These are phyloP conservation scores for Bombus pascuorum DNA, from an alignment of 1,140 invertebrate species.

Conservation along the genomic window DNA sequence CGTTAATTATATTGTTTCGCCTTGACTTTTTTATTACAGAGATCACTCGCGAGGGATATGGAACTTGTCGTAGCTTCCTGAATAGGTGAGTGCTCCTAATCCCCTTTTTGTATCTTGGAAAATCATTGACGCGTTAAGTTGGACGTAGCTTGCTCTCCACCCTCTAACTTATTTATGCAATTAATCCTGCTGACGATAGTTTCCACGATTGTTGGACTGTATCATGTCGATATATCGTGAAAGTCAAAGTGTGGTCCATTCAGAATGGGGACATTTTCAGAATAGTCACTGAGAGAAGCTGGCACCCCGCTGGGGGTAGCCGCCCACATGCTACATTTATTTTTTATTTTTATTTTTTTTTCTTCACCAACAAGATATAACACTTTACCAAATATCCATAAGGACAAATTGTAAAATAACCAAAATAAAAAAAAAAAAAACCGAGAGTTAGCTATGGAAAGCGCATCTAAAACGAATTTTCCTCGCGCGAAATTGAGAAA, in stretches of 20 bases:
- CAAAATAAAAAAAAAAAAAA: too few species aligned
- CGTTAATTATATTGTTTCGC: constrained; percentile 70
- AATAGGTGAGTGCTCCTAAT: constrained; percentile 64
- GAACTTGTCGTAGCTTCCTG: constrained; percentile 56
- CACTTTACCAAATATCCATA: too few species aligned
- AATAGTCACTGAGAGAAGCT: background rate
- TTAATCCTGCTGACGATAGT: background rate
- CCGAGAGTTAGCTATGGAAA: background rate
- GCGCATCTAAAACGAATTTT: too few species aligned
- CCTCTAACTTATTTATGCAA: too few species aligned
- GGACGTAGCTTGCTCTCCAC: background rate
- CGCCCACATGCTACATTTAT: too few species aligned
- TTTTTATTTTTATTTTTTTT: too few species aligned
- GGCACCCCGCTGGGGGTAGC: too few species aligned
- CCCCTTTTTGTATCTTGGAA: constrained; percentile 4
- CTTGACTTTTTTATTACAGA: constrained; percentile 66
- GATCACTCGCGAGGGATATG: constrained; percentile 56
- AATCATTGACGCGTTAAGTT: background rate
- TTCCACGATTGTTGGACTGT: too few species aligned
- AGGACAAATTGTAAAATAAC: too few species aligned
- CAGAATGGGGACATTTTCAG: background rate
- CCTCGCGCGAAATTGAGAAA: too few species aligned
- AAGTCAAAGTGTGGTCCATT: background rate
- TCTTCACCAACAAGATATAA: too few species aligned
- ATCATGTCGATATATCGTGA: too few species aligned